A percentile compares a stretch with the other conserved stretches of the same genome.
Evolutionary conservation across 2,888 invertebrate species (phyloP).

Genomic region (Trichopoda pennipes): DNA sequence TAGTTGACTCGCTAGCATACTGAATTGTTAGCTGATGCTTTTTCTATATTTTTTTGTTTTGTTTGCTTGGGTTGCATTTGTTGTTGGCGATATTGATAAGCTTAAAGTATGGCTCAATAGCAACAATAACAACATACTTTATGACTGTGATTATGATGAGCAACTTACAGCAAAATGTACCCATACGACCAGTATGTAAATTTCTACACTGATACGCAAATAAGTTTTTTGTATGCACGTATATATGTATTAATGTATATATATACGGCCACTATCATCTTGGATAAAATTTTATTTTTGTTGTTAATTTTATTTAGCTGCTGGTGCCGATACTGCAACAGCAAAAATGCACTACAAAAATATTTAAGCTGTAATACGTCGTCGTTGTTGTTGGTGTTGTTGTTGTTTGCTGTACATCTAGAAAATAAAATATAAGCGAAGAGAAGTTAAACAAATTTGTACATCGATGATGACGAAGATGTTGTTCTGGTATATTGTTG

Average conservation of each 20-base stretch:
- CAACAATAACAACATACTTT: slow-evolving; percentile 53
- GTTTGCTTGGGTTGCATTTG: slow-evolving; percentile 40
- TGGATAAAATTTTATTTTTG: slow-evolving; percentile 11
- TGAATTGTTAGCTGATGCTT: slow-evolving; percentile 8
- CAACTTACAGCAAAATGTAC: slow-evolving; percentile 54
- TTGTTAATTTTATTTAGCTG: slow-evolving; percentile 42
- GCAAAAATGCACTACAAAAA: slow-evolving; percentile 26
- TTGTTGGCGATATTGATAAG: slow-evolving; percentile 62
- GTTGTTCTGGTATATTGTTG: slow-evolving; percentile 55
- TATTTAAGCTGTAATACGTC: slow-evolving; percentile 20
- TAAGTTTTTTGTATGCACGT: slow-evolving; percentile 35
- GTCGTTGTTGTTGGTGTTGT: slow-evolving; percentile 22
- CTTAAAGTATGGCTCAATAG: slow-evolving; percentile 43
- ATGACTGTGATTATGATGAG: slow-evolving; percentile 69
- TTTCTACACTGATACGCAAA: slow-evolving; percentile 63
- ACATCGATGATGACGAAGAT: slow-evolving; percentile 61
- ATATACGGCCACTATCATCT: slow-evolving; percentile 45
- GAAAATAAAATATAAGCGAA: background rate
- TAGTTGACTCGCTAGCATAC: background rate
- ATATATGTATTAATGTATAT: too few relatives aligned
- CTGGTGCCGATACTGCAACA: slow-evolving; percentile 38
- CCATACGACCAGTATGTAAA: slow-evolving; percentile 62
- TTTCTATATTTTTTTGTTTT: background rate
- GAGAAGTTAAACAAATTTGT: background rate
- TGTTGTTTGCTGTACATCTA: slow-evolving; percentile 21